Evolutionary conservation across 2,113 vertebrate species (phyloP).

Genomic region (Mastomys natalensis): DNA sequence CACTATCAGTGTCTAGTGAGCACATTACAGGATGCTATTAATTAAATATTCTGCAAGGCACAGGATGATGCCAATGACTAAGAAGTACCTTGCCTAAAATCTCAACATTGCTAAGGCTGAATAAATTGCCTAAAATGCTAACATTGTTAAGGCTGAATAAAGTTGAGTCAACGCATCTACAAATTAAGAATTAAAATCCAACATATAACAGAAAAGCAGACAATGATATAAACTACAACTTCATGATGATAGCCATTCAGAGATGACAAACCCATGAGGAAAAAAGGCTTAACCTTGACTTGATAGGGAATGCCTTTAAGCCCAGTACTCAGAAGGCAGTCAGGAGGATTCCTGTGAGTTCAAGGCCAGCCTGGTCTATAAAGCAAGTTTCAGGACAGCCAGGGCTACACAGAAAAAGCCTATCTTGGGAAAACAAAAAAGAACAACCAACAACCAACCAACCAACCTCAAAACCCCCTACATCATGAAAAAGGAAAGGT

Average conservation of each 20-base stretch:
- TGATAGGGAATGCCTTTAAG: neutral
- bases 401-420: neutral
- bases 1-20: neutral
- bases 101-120: neutral
- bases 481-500: neutral
- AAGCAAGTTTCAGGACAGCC: neutral
- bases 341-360: neutral
- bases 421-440: neutral
- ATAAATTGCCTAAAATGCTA: too few relatives aligned
- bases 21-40: neutral
- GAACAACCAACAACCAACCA: too few relatives aligned
- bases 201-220: neutral
- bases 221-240: neutral
- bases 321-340: neutral
- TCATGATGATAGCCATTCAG: constrained; percentile 3
- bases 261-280: neutral
- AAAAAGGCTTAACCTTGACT: neutral
- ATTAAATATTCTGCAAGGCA: constrained; percentile 17
- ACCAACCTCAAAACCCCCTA: neutral
- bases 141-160: too few relatives aligned
- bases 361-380: neutral
- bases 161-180: neutral
- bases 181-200: neutral
- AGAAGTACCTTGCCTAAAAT: neutral
- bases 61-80: neutral